These are phyloP conservation scores for Tinamus guttatus DNA, from an alignment of 2,113 vertebrate genomes.

Conservation along the genomic window DNA sequence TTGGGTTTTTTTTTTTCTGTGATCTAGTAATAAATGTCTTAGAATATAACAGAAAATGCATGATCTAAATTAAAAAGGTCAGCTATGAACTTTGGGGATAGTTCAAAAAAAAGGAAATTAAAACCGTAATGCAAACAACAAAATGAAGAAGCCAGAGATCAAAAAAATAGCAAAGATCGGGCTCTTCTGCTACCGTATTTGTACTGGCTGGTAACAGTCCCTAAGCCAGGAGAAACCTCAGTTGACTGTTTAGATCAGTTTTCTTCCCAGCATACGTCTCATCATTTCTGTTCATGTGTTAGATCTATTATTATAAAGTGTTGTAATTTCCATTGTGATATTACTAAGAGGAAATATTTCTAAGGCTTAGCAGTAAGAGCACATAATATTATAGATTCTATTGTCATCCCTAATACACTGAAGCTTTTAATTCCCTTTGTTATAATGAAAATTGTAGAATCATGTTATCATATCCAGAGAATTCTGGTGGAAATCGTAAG, in stretches of 20 bases:
- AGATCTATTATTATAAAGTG: neutral
- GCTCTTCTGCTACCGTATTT: neutral
- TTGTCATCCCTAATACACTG: constrained; percentile 64
- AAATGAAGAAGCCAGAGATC: neutral
- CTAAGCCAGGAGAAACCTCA: neutral
- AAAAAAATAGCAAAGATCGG: neutral
- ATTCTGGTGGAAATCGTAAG: constrained; percentile 69
- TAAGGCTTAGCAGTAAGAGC: constrained; percentile 70
- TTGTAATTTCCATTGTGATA: constrained; percentile 62
- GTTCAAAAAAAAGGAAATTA: neutral
- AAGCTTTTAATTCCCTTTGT: constrained; percentile 67
- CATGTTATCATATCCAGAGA: constrained; percentile 63
- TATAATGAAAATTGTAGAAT: constrained; percentile 58
- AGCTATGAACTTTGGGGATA: neutral
- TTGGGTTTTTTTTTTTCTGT: constrained; percentile 9
- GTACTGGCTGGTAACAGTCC: rapidly evolving
- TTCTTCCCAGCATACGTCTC: neutral
- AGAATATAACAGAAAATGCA: constrained; percentile 25
- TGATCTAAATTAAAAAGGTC: constrained; percentile 27
- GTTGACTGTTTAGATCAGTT: neutral
- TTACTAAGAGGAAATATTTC: constrained; percentile 72
- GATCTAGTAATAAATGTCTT: constrained; percentile 31
- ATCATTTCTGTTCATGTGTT: neutral
- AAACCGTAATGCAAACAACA: neutral
- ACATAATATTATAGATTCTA: constrained; percentile 65